Percentiles rank a stretch among this genome's conserved stretches.
Evolutionary conservation across 2,888 invertebrate genomes (phyloP).

Genomic region (Oscheius myriophilus): DNA sequence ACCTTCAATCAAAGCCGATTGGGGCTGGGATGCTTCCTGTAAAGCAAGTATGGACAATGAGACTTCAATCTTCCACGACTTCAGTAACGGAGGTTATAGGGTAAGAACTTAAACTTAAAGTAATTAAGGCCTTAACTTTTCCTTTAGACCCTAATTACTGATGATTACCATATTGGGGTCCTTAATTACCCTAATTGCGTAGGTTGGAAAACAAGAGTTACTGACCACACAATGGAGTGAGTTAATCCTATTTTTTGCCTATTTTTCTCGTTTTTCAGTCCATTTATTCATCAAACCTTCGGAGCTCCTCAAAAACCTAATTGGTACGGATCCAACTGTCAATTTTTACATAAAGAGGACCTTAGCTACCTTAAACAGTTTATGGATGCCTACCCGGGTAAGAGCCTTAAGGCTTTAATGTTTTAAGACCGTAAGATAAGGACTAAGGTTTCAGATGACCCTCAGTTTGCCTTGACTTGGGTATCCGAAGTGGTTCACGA

Average conservation of each 20-base stretch:
- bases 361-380: background rate
- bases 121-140: background rate
- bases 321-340: constrained; percentile 1
- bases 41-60: too few species aligned
- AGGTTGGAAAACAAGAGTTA: background rate
- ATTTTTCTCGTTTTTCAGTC: background rate
- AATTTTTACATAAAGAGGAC: background rate
- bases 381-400: background rate
- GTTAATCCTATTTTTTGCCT: too few species aligned
- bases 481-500: background rate
- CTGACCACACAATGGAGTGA: constrained; percentile 2
- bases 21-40: too few species aligned
- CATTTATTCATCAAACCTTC: constrained; percentile 7
- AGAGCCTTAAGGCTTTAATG: background rate
- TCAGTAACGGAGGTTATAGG: background rate
- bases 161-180: background rate
- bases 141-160: background rate
- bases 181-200: constrained; percentile 6
- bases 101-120: background rate
- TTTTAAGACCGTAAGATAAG: background rate
- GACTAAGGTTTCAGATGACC: background rate
- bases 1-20: too few species aligned
- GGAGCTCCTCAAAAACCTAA: background rate
- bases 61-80: too few species aligned
- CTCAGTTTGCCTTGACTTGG: constrained; percentile 6